A percentile compares a stretch with the other conserved stretches of the same genome.
These are phyloP conservation scores for Falco peregrinus DNA, from an alignment of 2,797 vertebrate species.

Conservation along the genomic window DNA sequence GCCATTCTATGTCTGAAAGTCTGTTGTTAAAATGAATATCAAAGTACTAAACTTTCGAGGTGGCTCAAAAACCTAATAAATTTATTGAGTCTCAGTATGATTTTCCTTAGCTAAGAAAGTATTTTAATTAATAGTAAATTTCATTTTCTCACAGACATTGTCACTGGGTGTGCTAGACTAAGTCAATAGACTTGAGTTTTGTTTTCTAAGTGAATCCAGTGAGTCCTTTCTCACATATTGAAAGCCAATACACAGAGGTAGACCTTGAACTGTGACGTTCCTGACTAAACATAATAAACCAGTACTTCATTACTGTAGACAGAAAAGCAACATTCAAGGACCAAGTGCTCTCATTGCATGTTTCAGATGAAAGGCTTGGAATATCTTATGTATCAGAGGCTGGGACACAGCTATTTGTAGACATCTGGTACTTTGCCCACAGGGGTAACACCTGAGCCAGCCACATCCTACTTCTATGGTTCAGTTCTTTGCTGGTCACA, in stretches of 20 bases:
- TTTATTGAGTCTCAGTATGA: background rate
- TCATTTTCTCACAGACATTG: background rate
- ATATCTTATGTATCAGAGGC: background rate
- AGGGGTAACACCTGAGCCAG: background rate
- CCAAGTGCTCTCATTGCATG: background rate
- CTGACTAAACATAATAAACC: background rate
- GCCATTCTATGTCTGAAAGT: background rate
- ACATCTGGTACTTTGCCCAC: background rate
- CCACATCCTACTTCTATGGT: background rate
- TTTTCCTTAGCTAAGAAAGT: background rate
- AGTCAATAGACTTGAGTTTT: background rate
- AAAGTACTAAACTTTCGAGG: background rate
- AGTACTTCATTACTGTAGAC: background rate
- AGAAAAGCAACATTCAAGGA: background rate
- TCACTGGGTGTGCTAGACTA: background rate
- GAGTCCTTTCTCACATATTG: background rate
- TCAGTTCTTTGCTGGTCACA: background rate
- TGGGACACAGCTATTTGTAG: background rate
- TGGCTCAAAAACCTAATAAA: background rate
- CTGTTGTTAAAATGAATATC: background rate
- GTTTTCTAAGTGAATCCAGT: background rate
- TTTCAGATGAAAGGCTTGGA: background rate
- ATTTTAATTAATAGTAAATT: background rate
- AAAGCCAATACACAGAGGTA: background rate
- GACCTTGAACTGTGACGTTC: background rate